phyloP scores from a whole-genome alignment of 2,888 invertebrate genomes.

The Ligdia adustata region DNA sequence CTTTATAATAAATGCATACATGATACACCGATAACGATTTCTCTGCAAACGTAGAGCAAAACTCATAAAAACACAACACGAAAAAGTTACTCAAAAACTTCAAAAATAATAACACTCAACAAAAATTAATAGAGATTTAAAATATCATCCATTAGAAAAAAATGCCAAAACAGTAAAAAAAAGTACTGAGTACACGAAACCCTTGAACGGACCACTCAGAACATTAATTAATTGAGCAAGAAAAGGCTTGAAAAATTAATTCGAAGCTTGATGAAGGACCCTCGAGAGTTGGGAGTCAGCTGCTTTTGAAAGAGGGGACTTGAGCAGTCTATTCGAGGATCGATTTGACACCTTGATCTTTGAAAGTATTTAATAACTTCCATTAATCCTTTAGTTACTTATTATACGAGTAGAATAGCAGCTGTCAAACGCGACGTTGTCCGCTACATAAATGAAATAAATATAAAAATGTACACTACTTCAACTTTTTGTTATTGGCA shows the following conservation, averaged over 20 bases:
- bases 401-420: no score
- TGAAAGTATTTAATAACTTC: neutral
- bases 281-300: conserved; percentile 17
- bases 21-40: no score
- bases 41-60: no score
- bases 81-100: no score
- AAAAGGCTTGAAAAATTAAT: conserved; percentile 21
- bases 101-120: no score
- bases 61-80: no score
- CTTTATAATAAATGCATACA: no score
- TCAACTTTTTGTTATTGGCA: no score
- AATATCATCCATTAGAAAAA: neutral
- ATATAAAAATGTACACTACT: no score
- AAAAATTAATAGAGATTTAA: neutral
- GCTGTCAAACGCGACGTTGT: no score
- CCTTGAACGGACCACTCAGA: conserved; percentile 9
- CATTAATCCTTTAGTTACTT: no score
- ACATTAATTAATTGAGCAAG: conserved; percentile 26
- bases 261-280: conserved; percentile 14
- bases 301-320: conserved; percentile 8
- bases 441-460: no score
- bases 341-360: conserved; percentile 7
- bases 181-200: conserved; percentile 9
- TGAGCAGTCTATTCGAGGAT: conserved; percentile 4
- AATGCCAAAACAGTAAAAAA: neutral